Percentiles rank a stretch among this genome's conserved stretches.
Evolutionary conservation across 2,888 invertebrate species (phyloP).

Genomic region (Agrochola lota): DNA sequence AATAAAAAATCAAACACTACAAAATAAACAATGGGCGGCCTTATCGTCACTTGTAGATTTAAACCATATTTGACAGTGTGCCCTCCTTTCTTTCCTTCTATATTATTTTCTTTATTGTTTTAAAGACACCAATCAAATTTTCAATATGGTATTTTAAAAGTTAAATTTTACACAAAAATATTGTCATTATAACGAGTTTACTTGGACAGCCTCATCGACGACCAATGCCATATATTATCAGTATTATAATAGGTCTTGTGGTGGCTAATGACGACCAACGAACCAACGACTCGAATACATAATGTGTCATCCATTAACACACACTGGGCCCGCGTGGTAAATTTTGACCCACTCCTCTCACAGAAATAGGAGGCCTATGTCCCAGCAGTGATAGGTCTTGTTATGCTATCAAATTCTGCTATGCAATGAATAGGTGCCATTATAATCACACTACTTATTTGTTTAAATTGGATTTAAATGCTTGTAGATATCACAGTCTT

Average conservation of each 20-base stretch:
- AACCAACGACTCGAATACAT: too few species aligned
- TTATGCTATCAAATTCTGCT: neutral
- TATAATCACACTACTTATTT: neutral
- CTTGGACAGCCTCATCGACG: neutral
- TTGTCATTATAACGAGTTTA: neutral
- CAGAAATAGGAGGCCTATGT: too few species aligned
- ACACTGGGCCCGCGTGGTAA: too few species aligned
- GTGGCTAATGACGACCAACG: too few species aligned
- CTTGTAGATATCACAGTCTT: neutral
- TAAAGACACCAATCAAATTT: neutral
- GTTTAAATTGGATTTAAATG: neutral
- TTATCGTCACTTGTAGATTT: conserved; percentile 14
- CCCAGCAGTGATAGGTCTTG: too few species aligned
- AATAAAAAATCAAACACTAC: too few species aligned
- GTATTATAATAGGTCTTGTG: neutral
- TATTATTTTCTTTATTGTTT: neutral
- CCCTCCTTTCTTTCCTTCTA: neutral
- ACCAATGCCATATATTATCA: neutral
- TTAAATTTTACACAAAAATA: neutral
- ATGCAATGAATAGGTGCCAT: neutral
- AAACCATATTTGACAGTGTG: neutral
- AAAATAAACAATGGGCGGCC: too few species aligned
- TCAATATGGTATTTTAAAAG: neutral
- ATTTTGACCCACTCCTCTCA: too few species aligned
- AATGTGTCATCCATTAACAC: too few species aligned